These are phyloP conservation scores for Chrysopa pallens DNA, from an alignment of 1,140 invertebrate genomes.

Conservation along the genomic window DNA sequence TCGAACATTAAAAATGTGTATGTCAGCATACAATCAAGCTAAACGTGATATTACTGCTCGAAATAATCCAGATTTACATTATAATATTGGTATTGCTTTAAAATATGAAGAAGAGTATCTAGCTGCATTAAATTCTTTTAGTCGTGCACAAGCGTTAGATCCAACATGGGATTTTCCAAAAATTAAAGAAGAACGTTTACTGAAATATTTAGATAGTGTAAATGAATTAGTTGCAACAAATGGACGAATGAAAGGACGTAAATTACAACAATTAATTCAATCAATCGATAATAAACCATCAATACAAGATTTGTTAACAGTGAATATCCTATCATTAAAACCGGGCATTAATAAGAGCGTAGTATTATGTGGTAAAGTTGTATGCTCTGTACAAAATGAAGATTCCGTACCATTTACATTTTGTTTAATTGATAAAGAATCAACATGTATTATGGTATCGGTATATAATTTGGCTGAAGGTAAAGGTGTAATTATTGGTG, in stretches of 20 bases:
- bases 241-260: constrained; percentile 59
- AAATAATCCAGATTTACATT: constrained; percentile 65
- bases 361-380: constrained; percentile 60
- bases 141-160: constrained; percentile 44
- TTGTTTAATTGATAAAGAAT: constrained; percentile 56
- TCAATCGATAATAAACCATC: too few relatives aligned
- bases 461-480: constrained; percentile 70
- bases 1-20: constrained; percentile 47
- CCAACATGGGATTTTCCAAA: constrained; percentile 52
- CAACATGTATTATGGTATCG: constrained; percentile 51
- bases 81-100: constrained; percentile 62
- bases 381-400: constrained; percentile 55
- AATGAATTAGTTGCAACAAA: constrained; percentile 41
- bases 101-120: constrained; percentile 68
- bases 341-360: constrained; percentile 42
- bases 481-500: constrained; percentile 66
- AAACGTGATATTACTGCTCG: constrained; percentile 53
- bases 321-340: constrained; percentile 27
- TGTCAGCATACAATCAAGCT: constrained; percentile 68
- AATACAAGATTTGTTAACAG: too few relatives aligned
- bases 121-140: constrained; percentile 48
- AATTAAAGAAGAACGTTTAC: constrained; percentile 37
- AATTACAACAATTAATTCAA: constrained; percentile 27
- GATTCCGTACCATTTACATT: constrained; percentile 67
- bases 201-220: constrained; percentile 47